Base-by-base conservation (phyloP, 2,888 invertebrate genomes). In the Phengaris alcon region DNA sequence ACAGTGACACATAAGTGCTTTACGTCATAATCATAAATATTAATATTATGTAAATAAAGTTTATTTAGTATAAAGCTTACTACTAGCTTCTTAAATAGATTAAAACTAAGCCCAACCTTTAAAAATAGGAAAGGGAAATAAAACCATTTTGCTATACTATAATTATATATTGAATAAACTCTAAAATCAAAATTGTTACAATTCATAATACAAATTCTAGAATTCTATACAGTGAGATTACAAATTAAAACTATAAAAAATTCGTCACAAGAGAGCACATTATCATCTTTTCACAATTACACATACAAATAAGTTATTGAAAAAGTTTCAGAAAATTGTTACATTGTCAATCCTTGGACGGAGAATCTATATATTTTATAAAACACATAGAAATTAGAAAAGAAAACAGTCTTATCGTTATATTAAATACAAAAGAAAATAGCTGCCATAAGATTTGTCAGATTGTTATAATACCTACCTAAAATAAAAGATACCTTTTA, bases 261-360 rank as follows among this genome's bases (percentile, higher is more conserved):
- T 72, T 72, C 72, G 52, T 72, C 54, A 54, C 22, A 72, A 54
- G 72, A 72, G 72, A 72, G 72, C 72, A 68, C 22, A 72, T 13
- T 54, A 22, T 70, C 13, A 72, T 51, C 12, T 6, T 22, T 51
- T 13, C 22, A 70, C 10, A 70, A 72, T 35, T 35, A 48, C 12
- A 52, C 35, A 35, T 54, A 35, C 8, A 72, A 52, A 22, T 51
- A 48, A 48, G 13, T n/a, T n/a, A 68, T 70, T 3, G 22, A 52
- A 70, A 22, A 51, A 51, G 8, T 52, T 51, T 51, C 15, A 22
- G 51, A 70, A 51, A 35, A 72, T 72, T 54, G 52, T 70, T 15
- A 68, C 35, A 44, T 68, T 70, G 52, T 54, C 52, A 72, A 52
- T 13, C 44, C 52, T 72, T 72, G 72, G 72, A 72, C 72, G 70